phyloP scores from a whole-genome alignment of 1,140 invertebrate genomes.

The Pseudobourletiella spinata region DNA sequence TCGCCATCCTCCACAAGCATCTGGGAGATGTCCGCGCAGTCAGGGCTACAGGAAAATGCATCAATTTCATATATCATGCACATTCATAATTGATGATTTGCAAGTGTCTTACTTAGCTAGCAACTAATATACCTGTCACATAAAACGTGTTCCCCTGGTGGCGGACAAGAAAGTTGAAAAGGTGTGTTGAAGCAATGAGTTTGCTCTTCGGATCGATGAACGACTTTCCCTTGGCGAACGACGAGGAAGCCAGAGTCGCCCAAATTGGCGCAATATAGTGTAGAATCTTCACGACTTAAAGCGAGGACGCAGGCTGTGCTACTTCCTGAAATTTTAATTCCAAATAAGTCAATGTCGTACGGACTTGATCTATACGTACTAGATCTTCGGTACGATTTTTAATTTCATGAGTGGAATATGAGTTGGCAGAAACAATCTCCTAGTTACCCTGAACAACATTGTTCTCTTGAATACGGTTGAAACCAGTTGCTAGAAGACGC shows the following conservation, averaged over 20 bases:
- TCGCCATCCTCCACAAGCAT: constrained; percentile 90
- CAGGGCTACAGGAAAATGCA: constrained; percentile 58
- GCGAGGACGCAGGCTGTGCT: constrained; percentile 95
- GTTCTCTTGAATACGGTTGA: constrained; percentile 81
- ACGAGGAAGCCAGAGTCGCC: constrained; percentile 97
- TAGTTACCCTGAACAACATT: constrained; percentile 77
- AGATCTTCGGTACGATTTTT: too few relatives aligned
- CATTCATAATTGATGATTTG: too few relatives aligned
- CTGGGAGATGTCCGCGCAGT: constrained; percentile 79
- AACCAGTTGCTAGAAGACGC: constrained; percentile 75
- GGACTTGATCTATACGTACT: too few relatives aligned
- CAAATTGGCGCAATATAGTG: constrained; percentile 90
- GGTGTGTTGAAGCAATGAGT: constrained; percentile 99
- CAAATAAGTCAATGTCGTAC: not conserved
- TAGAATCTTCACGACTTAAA: constrained; percentile 76
- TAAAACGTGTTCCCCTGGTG: constrained; percentile 70
- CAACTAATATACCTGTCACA: constrained; percentile 73
- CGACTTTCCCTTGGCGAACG: constrained; percentile 71
- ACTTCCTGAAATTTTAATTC: constrained; percentile 57
- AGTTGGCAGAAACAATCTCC: constrained; percentile 28
- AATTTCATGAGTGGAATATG: constrained; percentile 34
- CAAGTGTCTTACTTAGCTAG: too few relatives aligned
- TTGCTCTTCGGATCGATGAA: constrained; percentile 88
- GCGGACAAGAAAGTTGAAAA: constrained; percentile 88
- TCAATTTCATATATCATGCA: too few relatives aligned